Evolutionary conservation across 2,113 vertebrate species (phyloP), one percentile per base, ranked within the genome.

Genomic region (Ptychochromis oligacanthus): DNA sequence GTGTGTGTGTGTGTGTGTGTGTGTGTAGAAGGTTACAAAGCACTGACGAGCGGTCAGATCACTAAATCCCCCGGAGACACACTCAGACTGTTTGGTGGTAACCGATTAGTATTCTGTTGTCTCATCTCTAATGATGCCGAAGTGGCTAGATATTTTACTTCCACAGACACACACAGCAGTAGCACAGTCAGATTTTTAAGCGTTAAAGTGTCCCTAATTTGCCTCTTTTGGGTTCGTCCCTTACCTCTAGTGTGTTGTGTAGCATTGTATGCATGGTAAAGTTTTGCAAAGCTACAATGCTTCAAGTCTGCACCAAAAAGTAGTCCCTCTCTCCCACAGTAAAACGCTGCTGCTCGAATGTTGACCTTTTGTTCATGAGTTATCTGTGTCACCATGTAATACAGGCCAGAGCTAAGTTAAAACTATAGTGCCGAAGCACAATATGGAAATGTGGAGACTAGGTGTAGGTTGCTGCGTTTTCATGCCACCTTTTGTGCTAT

Each of bases 31-130:
- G 24, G 43, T 77, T 79, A 80, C 79, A 85, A 83, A 60, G 43
- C 78, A 56, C 55, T 24, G 34, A 83, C 59, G 38, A 60, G 12
- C 31, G 26, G 84, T 87, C 78, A 58, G 58, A 83, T 81, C 86
- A 75, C 77, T 84, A 90, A 88, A 88, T 76, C 49, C 86, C 65
- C 22, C 1, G 1, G 9, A 85, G 10, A 82, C 28, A 31, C 1
- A 61, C 43, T 56, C 62, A 62, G 34, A 65, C 58, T 67, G 34
- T 62, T 52, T 75, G 24, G 54, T 13, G 54, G 62, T 36, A 74
- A 43, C 70, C 72, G 57, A 67, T 80, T 77, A 43, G 22, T 78
- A 26, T 80, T 82, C 60, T 26, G 15, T 24, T 15, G 46, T 80
- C 38, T 17, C 20, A 22, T 38, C 38, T 85, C 31, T 62, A 18